phyloP scores from a whole-genome alignment of 1,140 invertebrate species.

The Pararge aegeria region DNA sequence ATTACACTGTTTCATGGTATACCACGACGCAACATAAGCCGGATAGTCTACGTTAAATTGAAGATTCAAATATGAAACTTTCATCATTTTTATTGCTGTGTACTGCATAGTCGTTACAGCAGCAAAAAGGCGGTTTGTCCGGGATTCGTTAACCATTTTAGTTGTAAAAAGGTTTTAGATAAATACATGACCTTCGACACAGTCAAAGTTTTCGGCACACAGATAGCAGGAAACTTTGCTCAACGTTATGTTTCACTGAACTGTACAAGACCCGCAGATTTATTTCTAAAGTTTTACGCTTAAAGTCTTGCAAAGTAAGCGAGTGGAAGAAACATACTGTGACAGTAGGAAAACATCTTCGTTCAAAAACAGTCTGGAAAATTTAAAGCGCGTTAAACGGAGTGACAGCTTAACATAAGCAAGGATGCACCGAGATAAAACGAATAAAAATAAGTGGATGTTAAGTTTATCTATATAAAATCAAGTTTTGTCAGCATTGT shows the following conservation, averaged over 20 bases:
- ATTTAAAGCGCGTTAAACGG: neutral
- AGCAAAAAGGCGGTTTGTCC: too few relatives aligned
- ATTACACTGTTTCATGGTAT: too few relatives aligned
- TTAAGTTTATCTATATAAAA: too few relatives aligned
- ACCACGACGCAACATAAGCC: too few relatives aligned
- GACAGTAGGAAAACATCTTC: slow-evolving; percentile 3
- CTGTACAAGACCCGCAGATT: slow-evolving; percentile 6
- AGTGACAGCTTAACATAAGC: neutral
- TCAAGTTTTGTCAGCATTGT: too few relatives aligned
- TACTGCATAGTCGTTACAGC: too few relatives aligned
- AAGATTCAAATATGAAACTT: too few relatives aligned
- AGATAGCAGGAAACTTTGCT: slow-evolving; percentile 6
- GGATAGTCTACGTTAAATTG: too few relatives aligned
- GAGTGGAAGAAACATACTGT: slow-evolving; percentile 7
- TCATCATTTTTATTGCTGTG: too few relatives aligned
- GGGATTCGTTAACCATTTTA: too few relatives aligned
- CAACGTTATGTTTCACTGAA: slow-evolving; percentile 6
- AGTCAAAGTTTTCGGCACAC: neutral
- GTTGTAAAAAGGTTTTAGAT: neutral
- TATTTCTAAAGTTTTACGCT: slow-evolving; percentile 5
- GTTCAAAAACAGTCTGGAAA: neutral
- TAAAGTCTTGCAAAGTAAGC: slow-evolving; percentile 8
- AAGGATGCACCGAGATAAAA: too few relatives aligned
- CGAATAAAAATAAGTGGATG: neutral
- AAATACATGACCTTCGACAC: neutral